Evolutionary conservation across 1,140 invertebrate species (phyloP).

Genomic region (Formica exsecta): DNA sequence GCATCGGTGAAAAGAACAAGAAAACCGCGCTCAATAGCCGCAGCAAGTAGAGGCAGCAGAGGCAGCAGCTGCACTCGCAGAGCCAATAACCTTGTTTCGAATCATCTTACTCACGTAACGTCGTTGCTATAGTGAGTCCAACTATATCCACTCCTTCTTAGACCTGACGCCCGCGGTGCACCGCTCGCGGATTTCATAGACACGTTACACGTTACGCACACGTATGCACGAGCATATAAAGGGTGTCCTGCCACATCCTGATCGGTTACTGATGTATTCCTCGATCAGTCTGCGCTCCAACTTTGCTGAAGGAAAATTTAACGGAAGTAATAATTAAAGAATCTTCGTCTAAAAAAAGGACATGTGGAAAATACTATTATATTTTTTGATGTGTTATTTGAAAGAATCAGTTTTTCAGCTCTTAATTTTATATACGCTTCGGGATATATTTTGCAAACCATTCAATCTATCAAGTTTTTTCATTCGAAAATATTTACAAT

Average conservation of each 20-base stretch:
- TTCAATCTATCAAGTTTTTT: neutral
- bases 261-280: neutral
- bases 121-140: conserved; percentile 68
- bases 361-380: neutral
- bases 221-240: conserved; percentile 28
- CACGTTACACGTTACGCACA: conserved; percentile 24
- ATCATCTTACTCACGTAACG: conserved; percentile 81
- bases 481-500: neutral
- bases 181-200: conserved; percentile 49
- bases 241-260: neutral
- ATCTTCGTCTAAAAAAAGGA: neutral
- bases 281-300: neutral
- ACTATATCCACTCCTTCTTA: conserved; percentile 72
- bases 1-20: conserved; percentile 50
- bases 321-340: neutral
- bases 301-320: neutral
- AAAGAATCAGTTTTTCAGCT: neutral
- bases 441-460: neutral
- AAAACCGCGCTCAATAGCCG: conserved; percentile 68
- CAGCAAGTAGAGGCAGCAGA: conserved; percentile 71
- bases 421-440: neutral
- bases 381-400: neutral
- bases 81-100: conserved; percentile 82
- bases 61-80: conserved; percentile 73
- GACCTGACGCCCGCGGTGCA: conserved; percentile 62